Evolutionary conservation across 1,140 invertebrate species (phyloP), one percentile per base, ranked within the genome.

Genomic region (Ceratoteleas bidentatus): DNA sequence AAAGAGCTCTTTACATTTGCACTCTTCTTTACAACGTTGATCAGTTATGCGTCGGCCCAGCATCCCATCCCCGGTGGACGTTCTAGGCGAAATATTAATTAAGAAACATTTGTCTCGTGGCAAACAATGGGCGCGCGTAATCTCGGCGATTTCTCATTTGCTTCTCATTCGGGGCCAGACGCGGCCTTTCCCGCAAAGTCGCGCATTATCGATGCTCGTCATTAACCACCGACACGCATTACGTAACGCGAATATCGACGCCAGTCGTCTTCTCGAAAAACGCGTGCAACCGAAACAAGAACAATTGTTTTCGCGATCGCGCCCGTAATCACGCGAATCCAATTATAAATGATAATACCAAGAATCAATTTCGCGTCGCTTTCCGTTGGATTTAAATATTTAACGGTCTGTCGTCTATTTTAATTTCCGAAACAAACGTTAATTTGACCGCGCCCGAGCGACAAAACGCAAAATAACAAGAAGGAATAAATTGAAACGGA

Each of bases 401-500:
- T 53, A 61, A 69, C 50, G 50, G 47, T n/a, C 10, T n/a, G n/a
- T n/a, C 33, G 66, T 57, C 50, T 54, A 50, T 70, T 70, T 70
- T 53, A 57, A 70, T 53, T 72, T 36, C 47, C 24, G 50, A 32
- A 69, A 43, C 47, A 61, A 60, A 33, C 47, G 68, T 72, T 70
- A 72, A 72, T 79, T 79, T 45, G 52, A 36, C 52, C 40, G 47
- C 54, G 9, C 5, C 49, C 62, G 47, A 60, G 34, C 50, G 77
- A 73, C 69, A 52, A 68, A 73, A 80, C 50, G 68, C 70, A 70
- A 75, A 66, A 72, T 81, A 75, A 81, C 78, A 76, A 81, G 78
- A 54, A 73, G 68, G 62, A 73, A 69, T 69, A 66, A 77, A 82
- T 82, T 73, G 73, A 74, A 74, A 47, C 61, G 62, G 49, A 65